A percentile compares a stretch with the other conserved stretches of the same genome.
These are phyloP conservation scores for Saccostrea glomerata DNA, from an alignment of 1,140 invertebrate genomes.

Conservation along the genomic window DNA sequence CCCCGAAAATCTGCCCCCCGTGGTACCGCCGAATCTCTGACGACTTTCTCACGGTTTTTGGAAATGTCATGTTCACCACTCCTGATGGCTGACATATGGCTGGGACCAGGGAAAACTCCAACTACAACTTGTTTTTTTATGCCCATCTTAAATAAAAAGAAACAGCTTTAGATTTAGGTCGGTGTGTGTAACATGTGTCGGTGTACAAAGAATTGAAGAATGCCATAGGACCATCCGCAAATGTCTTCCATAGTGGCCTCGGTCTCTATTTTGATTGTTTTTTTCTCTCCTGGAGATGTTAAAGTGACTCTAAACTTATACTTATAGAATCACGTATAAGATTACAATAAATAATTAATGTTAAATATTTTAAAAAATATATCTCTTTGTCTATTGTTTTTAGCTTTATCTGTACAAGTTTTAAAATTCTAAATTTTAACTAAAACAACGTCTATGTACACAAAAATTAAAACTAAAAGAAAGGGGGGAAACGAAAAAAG, in stretches of 20 bases:
- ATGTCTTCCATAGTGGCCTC: neutral
- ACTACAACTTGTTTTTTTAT: slow-evolving; percentile 28
- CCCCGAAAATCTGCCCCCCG: neutral
- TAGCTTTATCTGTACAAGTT: too few relatives aligned
- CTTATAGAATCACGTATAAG: too few relatives aligned
- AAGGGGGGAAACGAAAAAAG: too few relatives aligned
- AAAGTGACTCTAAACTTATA: too few relatives aligned
- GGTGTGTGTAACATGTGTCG: neutral
- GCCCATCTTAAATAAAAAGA: neutral
- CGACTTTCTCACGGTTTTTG: slow-evolving; percentile 16
- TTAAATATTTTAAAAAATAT: too few relatives aligned
- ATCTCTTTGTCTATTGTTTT: too few relatives aligned
- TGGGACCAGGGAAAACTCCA: neutral
- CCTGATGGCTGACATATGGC: slow-evolving; percentile 23
- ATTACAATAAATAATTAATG: too few relatives aligned
- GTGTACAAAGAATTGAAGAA: neutral
- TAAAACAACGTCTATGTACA: too few relatives aligned
- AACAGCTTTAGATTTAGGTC: neutral
- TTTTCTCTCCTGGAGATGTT: too few relatives aligned
- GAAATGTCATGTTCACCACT: slow-evolving; percentile 19
- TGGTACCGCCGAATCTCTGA: neutral
- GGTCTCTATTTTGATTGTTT: neutral
- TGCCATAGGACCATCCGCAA: neutral
- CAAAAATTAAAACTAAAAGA: too few relatives aligned
- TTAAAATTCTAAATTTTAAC: too few relatives aligned